These are phyloP conservation scores for Climacteris rufus DNA, from an alignment of 2,113 vertebrate species.

Conservation along the genomic window DNA sequence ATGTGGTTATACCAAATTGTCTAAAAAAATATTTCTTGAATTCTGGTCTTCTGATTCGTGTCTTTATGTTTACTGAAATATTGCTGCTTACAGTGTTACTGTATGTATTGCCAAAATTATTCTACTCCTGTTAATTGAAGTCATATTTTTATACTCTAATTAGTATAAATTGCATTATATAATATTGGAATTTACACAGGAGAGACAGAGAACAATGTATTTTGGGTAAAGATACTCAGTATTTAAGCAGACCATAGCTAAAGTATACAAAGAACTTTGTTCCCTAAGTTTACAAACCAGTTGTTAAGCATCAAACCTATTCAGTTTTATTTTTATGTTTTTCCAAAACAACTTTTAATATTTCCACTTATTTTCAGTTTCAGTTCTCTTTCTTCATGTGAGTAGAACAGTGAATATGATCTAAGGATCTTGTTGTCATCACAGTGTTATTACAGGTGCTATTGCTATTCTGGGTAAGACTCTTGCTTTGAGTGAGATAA, in stretches of 20 bases:
- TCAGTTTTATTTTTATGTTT: not conserved
- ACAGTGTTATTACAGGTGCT: not conserved
- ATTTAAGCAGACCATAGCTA: not conserved
- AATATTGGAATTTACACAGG: not conserved
- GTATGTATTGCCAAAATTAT: not conserved
- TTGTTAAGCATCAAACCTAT: not conserved
- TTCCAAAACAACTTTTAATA: not conserved
- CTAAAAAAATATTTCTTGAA: not conserved
- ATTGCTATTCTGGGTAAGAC: not conserved
- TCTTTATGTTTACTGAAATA: not conserved
- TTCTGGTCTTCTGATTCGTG: not conserved
- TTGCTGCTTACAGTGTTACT: not conserved
- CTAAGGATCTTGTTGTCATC: not conserved
- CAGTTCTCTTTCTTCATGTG: not conserved
- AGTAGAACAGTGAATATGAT: not conserved
- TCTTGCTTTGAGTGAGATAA: not conserved
- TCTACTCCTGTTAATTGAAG: not conserved
- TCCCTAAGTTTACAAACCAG: not conserved
- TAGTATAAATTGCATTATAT: not conserved
- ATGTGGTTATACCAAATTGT: not conserved
- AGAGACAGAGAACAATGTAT: not conserved
- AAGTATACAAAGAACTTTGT: not conserved
- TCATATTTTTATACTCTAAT: not conserved
- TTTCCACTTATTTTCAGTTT: not conserved
- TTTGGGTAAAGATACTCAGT: not conserved